phyloP scores from a whole-genome alignment of 2,113 vertebrate genomes.

The Pheucticus melanocephalus region DNA sequence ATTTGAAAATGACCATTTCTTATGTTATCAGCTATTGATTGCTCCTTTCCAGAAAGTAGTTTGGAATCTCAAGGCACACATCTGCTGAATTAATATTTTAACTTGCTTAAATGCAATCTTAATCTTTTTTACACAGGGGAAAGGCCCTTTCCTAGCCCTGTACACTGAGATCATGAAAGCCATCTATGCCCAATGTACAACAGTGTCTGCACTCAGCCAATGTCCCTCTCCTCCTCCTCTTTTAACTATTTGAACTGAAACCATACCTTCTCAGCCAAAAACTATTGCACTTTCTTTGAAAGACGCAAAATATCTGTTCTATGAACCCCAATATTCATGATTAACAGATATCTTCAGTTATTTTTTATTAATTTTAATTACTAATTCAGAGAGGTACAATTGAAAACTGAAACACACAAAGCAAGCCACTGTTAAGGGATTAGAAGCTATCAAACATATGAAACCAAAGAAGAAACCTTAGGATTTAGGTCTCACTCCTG shows the following conservation, averaged over 20 bases:
- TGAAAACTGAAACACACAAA: neutral
- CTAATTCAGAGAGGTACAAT: neutral
- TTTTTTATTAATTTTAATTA: neutral
- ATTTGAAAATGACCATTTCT: neutral
- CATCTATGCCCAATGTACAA: neutral
- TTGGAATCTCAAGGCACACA: neutral
- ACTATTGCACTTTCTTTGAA: neutral
- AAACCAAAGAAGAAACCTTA: neutral
- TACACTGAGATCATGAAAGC: neutral
- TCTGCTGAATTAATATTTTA: neutral
- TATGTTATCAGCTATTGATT: neutral
- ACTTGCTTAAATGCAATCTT: neutral
- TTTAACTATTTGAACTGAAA: neutral
- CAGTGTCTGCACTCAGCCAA: neutral
- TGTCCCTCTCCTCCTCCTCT: neutral
- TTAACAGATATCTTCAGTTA: neutral
- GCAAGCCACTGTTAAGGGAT: neutral
- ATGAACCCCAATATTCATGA: neutral
- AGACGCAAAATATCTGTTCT: neutral
- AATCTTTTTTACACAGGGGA: neutral
- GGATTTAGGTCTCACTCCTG: neutral
- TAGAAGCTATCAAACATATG: neutral
- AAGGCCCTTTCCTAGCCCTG: neutral
- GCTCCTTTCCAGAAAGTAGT: neutral
- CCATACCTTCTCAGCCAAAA: neutral